Evolutionary conservation across 2,797 vertebrate genomes (phyloP), one percentile per base, ranked within the genome.

Genomic region (Myotis daubentonii): DNA sequence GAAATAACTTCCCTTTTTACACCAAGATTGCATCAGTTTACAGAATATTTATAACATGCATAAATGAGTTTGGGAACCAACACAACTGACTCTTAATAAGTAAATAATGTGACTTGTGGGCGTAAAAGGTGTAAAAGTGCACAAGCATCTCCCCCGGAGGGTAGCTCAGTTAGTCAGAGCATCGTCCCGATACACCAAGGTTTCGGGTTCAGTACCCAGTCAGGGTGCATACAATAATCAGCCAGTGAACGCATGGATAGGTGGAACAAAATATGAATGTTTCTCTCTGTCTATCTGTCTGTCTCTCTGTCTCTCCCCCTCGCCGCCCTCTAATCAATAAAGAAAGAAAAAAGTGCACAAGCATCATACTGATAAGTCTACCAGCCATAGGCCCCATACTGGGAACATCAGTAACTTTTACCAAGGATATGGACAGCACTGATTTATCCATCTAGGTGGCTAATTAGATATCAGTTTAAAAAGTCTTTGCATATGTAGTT

Each of bases 41-140:
- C 22, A 91, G 38, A 85, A 71, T 49, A 81, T 20, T 41, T 23
- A 79, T 85, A 81, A 90, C 23, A 84, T 30, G 51, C 28, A 10
- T 55, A 76, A 57, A 53, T 55, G 80, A 85, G 28, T 72, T 65
- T 70, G 53, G 30, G 68, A 78, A 80, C 51, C 88, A 88, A 94
- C 38, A 49, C 15, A 66, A 30, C 6, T 47, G 23, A 70, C 25
- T 55, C 22, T 65, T 89, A 51, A 8, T 60, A 81, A 74, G 55
- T 19, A 72, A 89, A 41, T 25, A 30, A 88, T 53, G n/a, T 82
- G 55, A 94, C 4, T 15, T 57, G 25, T 11, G 4, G 66, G 57
- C 28, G 19, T 16, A 19, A 65, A 62, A 30, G 11, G 36, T 44
- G 38, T 74, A 41, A 8, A 70, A 68, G 44, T 1, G 4, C 16